Percentiles rank a stretch among this genome's conserved stretches.
These are phyloP conservation scores for Clunio marinus DNA, from an alignment of 2,888 invertebrate species.

Conservation along the genomic window DNA sequence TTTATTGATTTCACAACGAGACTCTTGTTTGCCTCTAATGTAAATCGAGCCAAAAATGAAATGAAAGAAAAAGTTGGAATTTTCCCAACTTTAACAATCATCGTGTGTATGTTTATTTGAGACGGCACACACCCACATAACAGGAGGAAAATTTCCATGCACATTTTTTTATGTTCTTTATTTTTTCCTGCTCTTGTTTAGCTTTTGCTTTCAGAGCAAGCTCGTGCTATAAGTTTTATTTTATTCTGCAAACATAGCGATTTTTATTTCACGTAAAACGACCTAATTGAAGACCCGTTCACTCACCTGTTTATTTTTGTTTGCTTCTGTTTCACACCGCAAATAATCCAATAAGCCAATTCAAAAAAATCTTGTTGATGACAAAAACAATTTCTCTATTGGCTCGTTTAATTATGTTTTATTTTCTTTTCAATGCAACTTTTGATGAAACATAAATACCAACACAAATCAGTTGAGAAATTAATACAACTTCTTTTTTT, in stretches of 20 bases:
- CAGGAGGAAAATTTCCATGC: slow-evolving; percentile 19
- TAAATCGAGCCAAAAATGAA: neutral
- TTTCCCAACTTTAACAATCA: slow-evolving; percentile 5
- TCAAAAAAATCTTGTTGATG: neutral
- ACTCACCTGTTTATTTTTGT: neutral
- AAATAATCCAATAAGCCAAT: slow-evolving; percentile 7
- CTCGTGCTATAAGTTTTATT: neutral
- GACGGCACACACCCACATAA: slow-evolving; percentile 22
- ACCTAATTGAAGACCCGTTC: neutral
- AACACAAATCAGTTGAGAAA: slow-evolving; percentile 13
- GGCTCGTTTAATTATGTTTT: neutral
- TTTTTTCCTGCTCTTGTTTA: neutral
- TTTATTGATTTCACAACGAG: slow-evolving; percentile 32
- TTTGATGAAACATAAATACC: slow-evolving; percentile 10
- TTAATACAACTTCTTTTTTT: slow-evolving; percentile 22
- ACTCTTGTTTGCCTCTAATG: neutral
- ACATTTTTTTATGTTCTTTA: slow-evolving; percentile 2
- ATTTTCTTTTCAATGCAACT: neutral
- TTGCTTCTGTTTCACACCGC: too few relatives aligned
- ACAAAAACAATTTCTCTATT: neutral
- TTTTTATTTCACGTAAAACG: neutral
- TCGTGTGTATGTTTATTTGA: neutral
- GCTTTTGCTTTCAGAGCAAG: too few relatives aligned
- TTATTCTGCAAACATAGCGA: neutral
- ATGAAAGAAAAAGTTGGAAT: slow-evolving; percentile 5